phyloP scores from a whole-genome alignment of 1,140 invertebrate genomes.

The Diabrotica undecimpunctata region DNA sequence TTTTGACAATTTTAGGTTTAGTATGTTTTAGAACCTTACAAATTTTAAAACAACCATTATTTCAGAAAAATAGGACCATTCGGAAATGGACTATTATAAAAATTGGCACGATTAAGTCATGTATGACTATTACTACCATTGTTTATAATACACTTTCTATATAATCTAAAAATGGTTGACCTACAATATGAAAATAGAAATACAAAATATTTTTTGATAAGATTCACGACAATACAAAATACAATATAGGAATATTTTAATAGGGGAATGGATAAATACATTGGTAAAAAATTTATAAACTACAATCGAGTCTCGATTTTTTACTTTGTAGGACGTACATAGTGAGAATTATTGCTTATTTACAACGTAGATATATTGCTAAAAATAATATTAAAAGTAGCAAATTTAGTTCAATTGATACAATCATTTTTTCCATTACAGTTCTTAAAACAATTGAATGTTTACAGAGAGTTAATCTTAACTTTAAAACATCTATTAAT shows the following conservation, averaged over 20 bases:
- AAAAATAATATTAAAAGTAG: too few species aligned
- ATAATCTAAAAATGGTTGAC: conserved; percentile 5
- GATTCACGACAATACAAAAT: background rate
- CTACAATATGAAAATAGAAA: conserved; percentile 15
- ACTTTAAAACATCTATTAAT: too few species aligned
- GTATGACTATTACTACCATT: background rate
- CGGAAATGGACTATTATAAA: background rate
- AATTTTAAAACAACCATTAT: background rate
- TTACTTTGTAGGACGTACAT: background rate
- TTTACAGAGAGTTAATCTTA: too few species aligned
- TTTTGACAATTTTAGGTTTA: too few species aligned
- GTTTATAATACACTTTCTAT: conserved; percentile 8
- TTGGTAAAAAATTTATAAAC: background rate
- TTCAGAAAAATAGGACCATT: background rate
- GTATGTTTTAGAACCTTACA: background rate
- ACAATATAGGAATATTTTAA: background rate
- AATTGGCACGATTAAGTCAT: conserved; percentile 4
- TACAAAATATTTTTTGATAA: conserved; percentile 13
- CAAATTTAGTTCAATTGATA: too few species aligned
- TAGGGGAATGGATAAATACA: background rate
- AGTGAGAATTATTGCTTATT: too few species aligned
- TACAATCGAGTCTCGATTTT: background rate
- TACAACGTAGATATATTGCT: too few species aligned
- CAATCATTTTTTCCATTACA: too few species aligned
- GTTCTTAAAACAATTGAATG: too few species aligned